These are phyloP conservation scores for Apotomis betuletana DNA, from an alignment of 2,888 invertebrate species.

Conservation along the genomic window DNA sequence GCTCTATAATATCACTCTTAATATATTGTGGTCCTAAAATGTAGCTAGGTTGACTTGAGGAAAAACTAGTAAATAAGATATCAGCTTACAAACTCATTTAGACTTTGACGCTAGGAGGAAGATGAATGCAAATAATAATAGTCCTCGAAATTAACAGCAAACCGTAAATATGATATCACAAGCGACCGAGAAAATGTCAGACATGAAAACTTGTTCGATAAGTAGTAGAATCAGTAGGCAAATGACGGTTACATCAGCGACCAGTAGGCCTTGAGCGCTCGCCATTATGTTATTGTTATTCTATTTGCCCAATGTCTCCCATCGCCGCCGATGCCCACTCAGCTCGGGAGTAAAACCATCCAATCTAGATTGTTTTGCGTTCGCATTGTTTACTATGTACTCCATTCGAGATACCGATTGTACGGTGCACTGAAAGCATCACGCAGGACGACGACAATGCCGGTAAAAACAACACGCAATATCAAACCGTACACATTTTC, in stretches of 20 bases:
- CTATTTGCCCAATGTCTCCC: conserved; percentile 39
- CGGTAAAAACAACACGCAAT: conserved; percentile 3
- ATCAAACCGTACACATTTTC: background rate
- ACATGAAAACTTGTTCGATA: conserved; percentile 37
- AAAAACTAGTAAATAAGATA: background rate
- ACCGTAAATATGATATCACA: conserved; percentile 12
- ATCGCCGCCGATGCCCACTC: conserved; percentile 3
- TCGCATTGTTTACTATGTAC: conserved; percentile 18
- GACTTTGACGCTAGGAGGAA: background rate
- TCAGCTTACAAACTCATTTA: conserved; percentile 1
- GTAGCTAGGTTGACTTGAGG: too few species aligned
- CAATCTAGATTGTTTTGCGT: conserved; percentile 33
- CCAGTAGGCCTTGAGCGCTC: conserved; percentile 38
- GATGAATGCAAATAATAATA: background rate
- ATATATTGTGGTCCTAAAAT: too few species aligned
- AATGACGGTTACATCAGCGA: conserved; percentile 38
- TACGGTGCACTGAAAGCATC: conserved; percentile 5
- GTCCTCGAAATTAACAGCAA: conserved; percentile 4
- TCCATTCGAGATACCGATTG: conserved; percentile 19
- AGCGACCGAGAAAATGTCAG: conserved; percentile 35
- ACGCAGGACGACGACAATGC: background rate
- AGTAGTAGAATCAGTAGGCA: conserved; percentile 32
- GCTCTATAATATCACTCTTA: too few species aligned
- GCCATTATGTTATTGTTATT: conserved; percentile 39
- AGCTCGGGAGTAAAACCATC: conserved; percentile 11